A percentile compares a stretch with the other conserved stretches of the same genome.
These are phyloP conservation scores for Passer montanus DNA, from an alignment of 2,113 vertebrate species.

Conservation along the genomic window DNA sequence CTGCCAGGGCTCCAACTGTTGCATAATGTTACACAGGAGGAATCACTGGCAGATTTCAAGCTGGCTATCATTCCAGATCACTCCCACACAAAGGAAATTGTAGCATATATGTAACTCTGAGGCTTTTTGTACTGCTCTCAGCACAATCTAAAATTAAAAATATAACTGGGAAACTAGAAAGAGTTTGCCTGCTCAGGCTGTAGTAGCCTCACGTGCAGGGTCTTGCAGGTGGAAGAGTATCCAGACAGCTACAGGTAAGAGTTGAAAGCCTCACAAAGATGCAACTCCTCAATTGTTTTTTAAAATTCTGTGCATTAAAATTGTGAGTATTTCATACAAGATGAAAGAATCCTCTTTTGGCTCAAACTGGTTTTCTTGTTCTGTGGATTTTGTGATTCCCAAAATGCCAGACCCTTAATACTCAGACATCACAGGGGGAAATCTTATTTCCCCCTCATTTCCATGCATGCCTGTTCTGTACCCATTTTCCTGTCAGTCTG, in stretches of 20 bases:
- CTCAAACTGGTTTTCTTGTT: conserved; percentile 3
- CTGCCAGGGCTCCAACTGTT: conserved; percentile 51
- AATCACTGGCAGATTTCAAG: conserved; percentile 48
- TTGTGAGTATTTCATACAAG: background rate
- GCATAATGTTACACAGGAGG: conserved; percentile 54
- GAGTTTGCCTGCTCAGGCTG: background rate
- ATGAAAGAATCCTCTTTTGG: conserved; percentile 51
- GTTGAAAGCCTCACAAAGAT: background rate
- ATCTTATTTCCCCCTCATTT: conserved; percentile 33
- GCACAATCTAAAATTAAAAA: conserved; percentile 30
- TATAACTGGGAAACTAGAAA: background rate
- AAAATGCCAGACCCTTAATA: conserved; percentile 17
- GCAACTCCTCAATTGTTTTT: background rate
- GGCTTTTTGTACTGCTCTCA: conserved; percentile 31
- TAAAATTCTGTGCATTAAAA: background rate
- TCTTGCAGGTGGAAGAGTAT: background rate
- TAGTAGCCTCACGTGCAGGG: background rate
- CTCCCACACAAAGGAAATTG: conserved; percentile 61
- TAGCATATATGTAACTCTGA: conserved; percentile 25
- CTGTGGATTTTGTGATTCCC: background rate
- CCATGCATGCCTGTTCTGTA: conserved; percentile 33
- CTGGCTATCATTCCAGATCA: conserved; percentile 56
- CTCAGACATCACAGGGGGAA: conserved; percentile 26
- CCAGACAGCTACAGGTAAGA: conserved; percentile 45
- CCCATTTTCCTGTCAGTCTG: conserved; percentile 48